Percentiles rank a stretch among this genome's conserved stretches.
These are phyloP conservation scores for Polydrusus cervinus DNA, from an alignment of 2,888 invertebrate species.

Conservation along the genomic window DNA sequence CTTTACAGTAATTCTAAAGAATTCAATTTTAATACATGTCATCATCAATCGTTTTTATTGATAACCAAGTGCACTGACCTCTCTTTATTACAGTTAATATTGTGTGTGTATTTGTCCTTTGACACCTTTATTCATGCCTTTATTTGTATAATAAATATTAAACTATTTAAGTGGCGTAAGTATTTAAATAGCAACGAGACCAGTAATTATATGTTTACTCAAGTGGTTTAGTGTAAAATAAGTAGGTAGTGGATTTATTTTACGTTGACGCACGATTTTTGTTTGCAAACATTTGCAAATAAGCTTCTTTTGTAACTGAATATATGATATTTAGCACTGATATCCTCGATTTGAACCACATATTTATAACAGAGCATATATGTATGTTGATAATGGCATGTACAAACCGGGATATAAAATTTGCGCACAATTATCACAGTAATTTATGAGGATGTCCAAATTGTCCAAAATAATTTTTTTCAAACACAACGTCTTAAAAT, in stretches of 20 bases:
- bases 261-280: background rate
- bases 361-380: no score
- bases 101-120: background rate
- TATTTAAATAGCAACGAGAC: conserved; percentile 3
- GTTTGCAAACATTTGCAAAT: background rate
- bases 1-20: no score
- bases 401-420: no score
- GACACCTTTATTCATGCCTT: conserved; percentile 2
- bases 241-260: background rate
- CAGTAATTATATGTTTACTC: conserved; percentile 1
- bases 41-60: background rate
- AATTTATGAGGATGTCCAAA: no score
- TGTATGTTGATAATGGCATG: no score
- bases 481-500: no score
- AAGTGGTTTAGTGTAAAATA: background rate
- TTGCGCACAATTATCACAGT: no score
- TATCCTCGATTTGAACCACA: no score
- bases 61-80: conserved; percentile 15
- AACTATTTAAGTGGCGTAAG: conserved; percentile 8
- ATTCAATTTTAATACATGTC: no score
- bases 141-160: background rate
- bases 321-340: no score
- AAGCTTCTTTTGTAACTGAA: no score
- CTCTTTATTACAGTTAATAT: conserved; percentile 10
- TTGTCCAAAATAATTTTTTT: no score